Evolutionary conservation across 2,888 invertebrate species (phyloP), one percentile per base, ranked within the genome.

Genomic region (Drosophila buzzatii): DNA sequence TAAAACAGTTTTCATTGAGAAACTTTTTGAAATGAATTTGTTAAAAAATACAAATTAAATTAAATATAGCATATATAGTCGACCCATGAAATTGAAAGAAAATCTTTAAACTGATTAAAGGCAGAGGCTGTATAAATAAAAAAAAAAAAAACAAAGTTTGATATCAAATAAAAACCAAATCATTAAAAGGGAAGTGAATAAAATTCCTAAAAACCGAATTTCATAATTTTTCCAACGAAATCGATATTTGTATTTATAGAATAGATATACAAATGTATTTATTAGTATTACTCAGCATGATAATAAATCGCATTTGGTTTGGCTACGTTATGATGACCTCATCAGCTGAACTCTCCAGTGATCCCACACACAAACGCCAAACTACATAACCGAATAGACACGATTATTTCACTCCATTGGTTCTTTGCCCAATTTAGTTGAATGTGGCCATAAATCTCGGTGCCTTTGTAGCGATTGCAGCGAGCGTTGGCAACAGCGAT

Each of bases 391-490:
- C n/a, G 55, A 16, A 10, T 23, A 20, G 42, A 45, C 33, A 41
- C 31, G 23, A 49, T 20, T 60, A 31, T 44, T 35, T 23, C n/a
- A 33, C 10, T 14, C 27, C n/a, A 51, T 52, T 12, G 35, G 45
- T 18, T 53, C 31, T 18, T 23, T 68, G 31, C 45, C 52, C 35
- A 60, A 60, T 56, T 51, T 18, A 35, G 42, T 2, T 52, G 20
- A 37, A 80, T 70, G 62, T 61, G 82, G 49, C 81, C 39, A 81
- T 86, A 86, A 83, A 81, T 86, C 84, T 66, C 42, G 31, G n/a
- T 41, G 67, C 70, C 73, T 73, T 85, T 85, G 86, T 69, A n/a
- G n/a, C 35, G 8, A 60, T 10, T 55, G 53, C 41, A 39, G 39
- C 10, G 18, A 35, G 47, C 12, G 51, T 20, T 51, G 55, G 33